Base-by-base conservation (phyloP, 1,140 invertebrate species). In the Pomacea maculata region DNA sequence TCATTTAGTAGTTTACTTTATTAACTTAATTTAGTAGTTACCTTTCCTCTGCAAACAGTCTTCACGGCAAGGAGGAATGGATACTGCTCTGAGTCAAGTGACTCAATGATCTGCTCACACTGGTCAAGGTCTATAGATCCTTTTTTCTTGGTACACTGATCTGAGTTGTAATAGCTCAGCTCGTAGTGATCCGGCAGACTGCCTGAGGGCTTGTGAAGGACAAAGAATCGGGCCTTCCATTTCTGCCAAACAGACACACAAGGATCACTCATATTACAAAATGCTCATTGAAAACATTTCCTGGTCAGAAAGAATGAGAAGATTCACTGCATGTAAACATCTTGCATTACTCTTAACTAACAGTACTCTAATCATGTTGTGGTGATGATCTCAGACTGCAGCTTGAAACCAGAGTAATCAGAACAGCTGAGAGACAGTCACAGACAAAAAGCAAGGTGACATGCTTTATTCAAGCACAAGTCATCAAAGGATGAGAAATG, bases 201-300 rank as follows among this genome's bases (percentile, higher is more conserved):
- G 82, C 96, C 96, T 78, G 95, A 95, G 88, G 97, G 95, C 84
- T 96, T 94, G 79, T 84, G 86, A 80, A 99, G 92, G 68, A 96
- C 95, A 92, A 98, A 98, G 96, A 96, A 99, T 83, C 97, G 94
- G 90, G 95, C 94, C 89, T 96, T 94, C 97, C 97, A 98, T 94
- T 96, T 95, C 97, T 99, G 91, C 34, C 92, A 93, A 81, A 88
- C 79, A 87, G 84, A 84, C 77, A 87, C 67, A 77, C 76, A 81
- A n/a, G 52, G 12, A 21, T 45, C 57, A 34, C n/a, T 45, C 17
- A 76, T 76, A 10, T 76, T 57, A 76, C 17, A 19, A 55, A 76
- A 76, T 11, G 61, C 54, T 63, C n/a, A 45, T 11, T 70, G 12
- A 6, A 12, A 14, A 70, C 34, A 21, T 70, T 70, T 70, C 68